Evolutionary conservation across 1,140 invertebrate species (phyloP).

Genomic region (Cotesia glomerata): DNA sequence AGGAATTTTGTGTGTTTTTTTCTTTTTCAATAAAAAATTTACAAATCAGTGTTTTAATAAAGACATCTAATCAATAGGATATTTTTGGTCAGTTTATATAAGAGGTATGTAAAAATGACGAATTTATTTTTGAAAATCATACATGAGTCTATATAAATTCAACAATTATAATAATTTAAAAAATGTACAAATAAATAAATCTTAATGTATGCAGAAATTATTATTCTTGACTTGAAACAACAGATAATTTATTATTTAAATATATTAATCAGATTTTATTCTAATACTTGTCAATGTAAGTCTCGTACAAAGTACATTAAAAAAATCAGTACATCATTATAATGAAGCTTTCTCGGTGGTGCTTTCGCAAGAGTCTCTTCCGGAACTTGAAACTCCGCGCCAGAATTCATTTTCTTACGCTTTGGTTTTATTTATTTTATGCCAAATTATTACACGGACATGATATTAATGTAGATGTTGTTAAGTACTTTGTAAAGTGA

Average conservation of each 20-base stretch:
- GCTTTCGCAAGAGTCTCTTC: conserved; percentile 20
- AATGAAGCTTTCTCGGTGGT: conserved; percentile 4
- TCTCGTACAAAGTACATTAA: conserved; percentile 4
- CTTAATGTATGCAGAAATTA: background rate
- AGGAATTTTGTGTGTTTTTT: background rate
- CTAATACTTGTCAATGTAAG: background rate
- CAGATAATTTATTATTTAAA: background rate
- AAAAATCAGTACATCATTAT: background rate
- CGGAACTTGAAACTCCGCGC: background rate
- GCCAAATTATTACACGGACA: conserved; percentile 9
- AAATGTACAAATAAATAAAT: background rate
- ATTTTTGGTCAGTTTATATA: conserved; percentile 43
- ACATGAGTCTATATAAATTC: no score
- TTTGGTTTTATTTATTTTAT: background rate
- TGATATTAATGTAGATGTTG: conserved; percentile 3
- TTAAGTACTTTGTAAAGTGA: conserved; percentile 32
- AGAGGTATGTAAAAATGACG: conserved; percentile 33
- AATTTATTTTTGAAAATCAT: background rate
- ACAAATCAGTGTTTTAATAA: background rate
- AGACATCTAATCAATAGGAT: conserved; percentile 31
- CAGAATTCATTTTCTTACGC: conserved; percentile 7
- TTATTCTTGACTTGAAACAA: background rate
- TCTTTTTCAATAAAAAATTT: no score
- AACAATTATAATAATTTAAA: no score
- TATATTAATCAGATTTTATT: background rate